phyloP scores from a whole-genome alignment of 1,140 invertebrate species.

The Uloborus diversus region DNA sequence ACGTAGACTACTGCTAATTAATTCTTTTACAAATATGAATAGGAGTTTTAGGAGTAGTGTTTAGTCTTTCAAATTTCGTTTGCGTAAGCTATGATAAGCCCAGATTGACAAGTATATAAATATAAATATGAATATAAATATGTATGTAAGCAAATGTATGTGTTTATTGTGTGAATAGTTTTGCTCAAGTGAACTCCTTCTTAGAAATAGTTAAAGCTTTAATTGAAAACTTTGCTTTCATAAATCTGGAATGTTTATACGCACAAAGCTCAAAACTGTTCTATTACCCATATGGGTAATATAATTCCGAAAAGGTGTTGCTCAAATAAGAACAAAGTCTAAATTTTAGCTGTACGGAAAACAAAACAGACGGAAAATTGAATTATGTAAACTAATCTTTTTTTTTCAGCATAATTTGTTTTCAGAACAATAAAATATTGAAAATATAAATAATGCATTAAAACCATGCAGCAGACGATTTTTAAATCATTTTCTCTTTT shows the following conservation, averaged over 20 bases:
- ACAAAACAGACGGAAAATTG: too few relatives aligned
- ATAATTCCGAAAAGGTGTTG: too few relatives aligned
- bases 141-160: slow-evolving; percentile 49
- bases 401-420: too few relatives aligned
- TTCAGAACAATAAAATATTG: too few relatives aligned
- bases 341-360: neutral
- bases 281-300: too few relatives aligned
- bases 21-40: slow-evolving; percentile 8
- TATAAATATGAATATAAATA: slow-evolving; percentile 52
- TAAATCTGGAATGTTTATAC: too few relatives aligned
- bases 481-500: too few relatives aligned
- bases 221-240: too few relatives aligned
- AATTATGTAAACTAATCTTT: too few relatives aligned
- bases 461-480: too few relatives aligned
- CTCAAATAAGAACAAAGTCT: neutral
- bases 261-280: neutral
- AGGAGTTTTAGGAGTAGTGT: slow-evolving; percentile 31
- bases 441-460: too few relatives aligned
- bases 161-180: slow-evolving; percentile 42
- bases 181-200: slow-evolving; percentile 27
- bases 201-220: neutral
- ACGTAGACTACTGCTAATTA: slow-evolving; percentile 38
- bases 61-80: slow-evolving; percentile 47
- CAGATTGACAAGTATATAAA: slow-evolving; percentile 34
- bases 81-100: slow-evolving; percentile 35